These are phyloP conservation scores for Chrysolina oricalcia DNA, from an alignment of 2,888 invertebrate species.

Conservation along the genomic window DNA sequence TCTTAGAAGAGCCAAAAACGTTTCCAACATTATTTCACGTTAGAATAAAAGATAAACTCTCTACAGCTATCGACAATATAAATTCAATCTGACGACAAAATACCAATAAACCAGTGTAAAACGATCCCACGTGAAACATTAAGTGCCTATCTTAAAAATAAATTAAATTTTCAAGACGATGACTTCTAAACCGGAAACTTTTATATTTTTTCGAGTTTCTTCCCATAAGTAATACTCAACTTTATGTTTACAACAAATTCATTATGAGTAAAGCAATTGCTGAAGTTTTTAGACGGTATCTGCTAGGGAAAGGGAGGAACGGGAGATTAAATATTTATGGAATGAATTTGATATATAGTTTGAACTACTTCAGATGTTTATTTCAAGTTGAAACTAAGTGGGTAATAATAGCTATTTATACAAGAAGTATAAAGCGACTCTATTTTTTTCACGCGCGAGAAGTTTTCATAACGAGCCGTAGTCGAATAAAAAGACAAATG, in stretches of 20 bases:
- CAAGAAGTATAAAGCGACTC: too few relatives aligned
- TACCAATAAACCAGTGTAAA: neutral
- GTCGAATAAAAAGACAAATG: too few relatives aligned
- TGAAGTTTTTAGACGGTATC: neutral
- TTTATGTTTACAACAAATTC: constrained; percentile 3
- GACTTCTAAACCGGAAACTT: neutral
- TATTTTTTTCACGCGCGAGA: too few relatives aligned
- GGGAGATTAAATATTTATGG: neutral
- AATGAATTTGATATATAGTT: neutral
- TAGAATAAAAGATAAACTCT: too few relatives aligned
- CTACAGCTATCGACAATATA: too few relatives aligned
- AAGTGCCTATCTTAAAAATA: neutral
- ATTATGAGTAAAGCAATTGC: neutral
- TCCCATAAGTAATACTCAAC: neutral
- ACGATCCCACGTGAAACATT: neutral
- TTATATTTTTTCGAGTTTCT: neutral
- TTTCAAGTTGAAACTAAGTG: neutral
- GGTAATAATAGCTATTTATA: too few relatives aligned
- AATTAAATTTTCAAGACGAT: constrained; percentile 14
- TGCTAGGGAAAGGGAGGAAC: neutral
- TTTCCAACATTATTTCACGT: too few relatives aligned
- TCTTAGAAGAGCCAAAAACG: too few relatives aligned
- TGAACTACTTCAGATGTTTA: neutral
- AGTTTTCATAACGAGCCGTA: too few relatives aligned
- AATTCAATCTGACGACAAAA: neutral